A percentile compares a stretch with the other conserved stretches of the same genome.
These are phyloP conservation scores for Geophilus truncorum DNA, from an alignment of 2,888 invertebrate genomes.

Conservation along the genomic window DNA sequence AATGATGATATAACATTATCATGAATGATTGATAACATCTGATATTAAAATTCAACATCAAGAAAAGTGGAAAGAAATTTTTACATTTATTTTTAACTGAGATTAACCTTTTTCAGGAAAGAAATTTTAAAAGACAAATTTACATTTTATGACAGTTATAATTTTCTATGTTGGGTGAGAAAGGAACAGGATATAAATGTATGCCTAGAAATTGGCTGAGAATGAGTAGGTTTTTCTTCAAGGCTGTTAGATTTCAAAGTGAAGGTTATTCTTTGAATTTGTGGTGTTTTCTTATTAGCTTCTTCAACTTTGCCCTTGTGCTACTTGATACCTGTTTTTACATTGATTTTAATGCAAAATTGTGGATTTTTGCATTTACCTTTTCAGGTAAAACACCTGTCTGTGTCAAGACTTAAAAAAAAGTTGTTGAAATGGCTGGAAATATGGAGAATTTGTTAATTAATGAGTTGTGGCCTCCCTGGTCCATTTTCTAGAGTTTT, in stretches of 20 bases:
- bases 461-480: not conserved
- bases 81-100: no score
- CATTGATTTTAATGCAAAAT: no score
- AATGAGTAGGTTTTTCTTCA: slow-evolving; percentile 7
- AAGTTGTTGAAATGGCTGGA: not conserved
- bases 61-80: no score
- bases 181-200: slow-evolving; percentile 7
- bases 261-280: not conserved
- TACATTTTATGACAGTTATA: no score
- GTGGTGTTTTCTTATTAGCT: not conserved
- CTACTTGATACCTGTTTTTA: slow-evolving; percentile 6
- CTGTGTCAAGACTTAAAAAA: not conserved
- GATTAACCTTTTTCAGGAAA: no score
- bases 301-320: slow-evolving; percentile 11
- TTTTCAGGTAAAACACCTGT: not conserved
- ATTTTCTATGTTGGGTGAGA: no score
- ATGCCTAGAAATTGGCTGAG: no score
- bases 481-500: not conserved
- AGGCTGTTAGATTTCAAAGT: not conserved
- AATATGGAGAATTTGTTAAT: not conserved
- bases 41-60: no score
- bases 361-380: no score
- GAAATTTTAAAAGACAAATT: no score
- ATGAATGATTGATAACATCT: not conserved
- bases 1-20: not conserved